Percentiles rank a stretch among this genome's conserved stretches.
Evolutionary conservation across 2,113 vertebrate species (phyloP).

Genomic region (Mellivora capensis): DNA sequence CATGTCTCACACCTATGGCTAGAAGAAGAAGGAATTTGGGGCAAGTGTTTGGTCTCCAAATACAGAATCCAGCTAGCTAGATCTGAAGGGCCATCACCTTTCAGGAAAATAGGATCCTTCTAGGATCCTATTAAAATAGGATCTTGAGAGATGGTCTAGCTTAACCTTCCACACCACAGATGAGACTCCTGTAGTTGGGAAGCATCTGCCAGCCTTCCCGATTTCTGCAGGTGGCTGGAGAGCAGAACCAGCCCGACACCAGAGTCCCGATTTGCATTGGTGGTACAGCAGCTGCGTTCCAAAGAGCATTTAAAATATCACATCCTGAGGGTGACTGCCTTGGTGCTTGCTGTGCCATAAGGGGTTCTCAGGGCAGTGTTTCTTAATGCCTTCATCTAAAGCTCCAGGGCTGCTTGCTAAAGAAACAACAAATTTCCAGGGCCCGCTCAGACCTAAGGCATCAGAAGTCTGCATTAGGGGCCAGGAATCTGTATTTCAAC

Average conservation of each 20-base stretch:
- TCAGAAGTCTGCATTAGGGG: neutral
- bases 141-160: neutral
- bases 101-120: neutral
- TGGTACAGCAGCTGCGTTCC: neutral
- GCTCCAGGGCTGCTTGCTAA: neutral
- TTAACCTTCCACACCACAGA: neutral
- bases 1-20: neutral
- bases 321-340: neutral
- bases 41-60: neutral
- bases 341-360: neutral
- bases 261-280: neutral
- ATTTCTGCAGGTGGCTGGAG: neutral
- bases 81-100: neutral
- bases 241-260: rapidly evolving
- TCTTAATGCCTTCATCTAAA: neutral
- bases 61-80: neutral
- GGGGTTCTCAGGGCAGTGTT: neutral
- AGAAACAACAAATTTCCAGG: neutral
- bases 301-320: neutral
- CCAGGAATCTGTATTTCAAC: neutral
- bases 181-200: neutral
- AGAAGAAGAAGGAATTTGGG: neutral
- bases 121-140: no score
- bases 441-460: neutral
- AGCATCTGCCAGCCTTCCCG: neutral